Conservation (phyloP, 2,888 invertebrate species). For the Ectemnius cavifrons region DNA sequence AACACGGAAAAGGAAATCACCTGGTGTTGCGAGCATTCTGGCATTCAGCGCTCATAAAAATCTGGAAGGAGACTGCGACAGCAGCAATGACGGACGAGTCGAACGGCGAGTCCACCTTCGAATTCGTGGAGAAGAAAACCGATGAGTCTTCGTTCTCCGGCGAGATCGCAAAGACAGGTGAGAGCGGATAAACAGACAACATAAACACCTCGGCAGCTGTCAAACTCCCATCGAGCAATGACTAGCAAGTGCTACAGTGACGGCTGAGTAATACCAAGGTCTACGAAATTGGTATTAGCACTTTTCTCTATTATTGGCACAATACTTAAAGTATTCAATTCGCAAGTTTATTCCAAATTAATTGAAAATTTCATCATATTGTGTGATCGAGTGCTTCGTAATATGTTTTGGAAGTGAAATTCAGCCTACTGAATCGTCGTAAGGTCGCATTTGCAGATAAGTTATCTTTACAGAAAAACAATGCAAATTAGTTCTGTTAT, state of each 20-base stretch:
- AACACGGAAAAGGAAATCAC: conserved; percentile 1
- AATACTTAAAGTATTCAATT: no score
- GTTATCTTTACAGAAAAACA: no score
- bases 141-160: conserved; percentile 68
- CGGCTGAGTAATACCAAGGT: neutral
- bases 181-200: conserved; percentile 30
- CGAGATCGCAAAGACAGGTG: conserved; percentile 70
- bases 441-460: no score
- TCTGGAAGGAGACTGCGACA: conserved; percentile 32
- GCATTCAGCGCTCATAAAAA: conserved; percentile 19
- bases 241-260: neutral
- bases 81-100: conserved; percentile 74
- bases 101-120: conserved; percentile 75
- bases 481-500: no score
- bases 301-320: no score
- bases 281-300: neutral
- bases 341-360: no score
- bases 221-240: conserved; percentile 22
- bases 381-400: no score
- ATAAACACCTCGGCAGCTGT: conserved; percentile 52
- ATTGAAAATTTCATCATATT: no score
- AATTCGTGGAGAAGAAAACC: conserved; percentile 73
- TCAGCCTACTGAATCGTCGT: no score
- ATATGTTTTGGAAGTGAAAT: no score
- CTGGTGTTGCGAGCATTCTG: neutral